phyloP scores from a whole-genome alignment of 2,888 invertebrate genomes.

The Salpingus planirostris region DNA sequence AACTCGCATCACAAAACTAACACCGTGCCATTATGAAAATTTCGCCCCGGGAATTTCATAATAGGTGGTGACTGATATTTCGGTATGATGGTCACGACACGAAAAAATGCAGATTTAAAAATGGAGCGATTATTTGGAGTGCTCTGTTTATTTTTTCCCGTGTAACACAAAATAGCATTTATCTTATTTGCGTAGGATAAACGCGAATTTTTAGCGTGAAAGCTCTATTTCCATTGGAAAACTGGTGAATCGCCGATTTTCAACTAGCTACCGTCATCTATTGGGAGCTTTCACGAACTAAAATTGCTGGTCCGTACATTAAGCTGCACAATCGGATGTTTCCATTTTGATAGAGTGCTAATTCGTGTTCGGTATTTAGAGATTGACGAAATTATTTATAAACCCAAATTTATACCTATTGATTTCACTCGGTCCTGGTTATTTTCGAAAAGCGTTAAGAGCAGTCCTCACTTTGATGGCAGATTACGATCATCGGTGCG shows the following conservation, averaged over 20 bases:
- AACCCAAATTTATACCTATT: conserved; percentile 13
- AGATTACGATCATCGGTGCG: no score
- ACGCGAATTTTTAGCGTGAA: background rate
- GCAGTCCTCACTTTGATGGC: no score
- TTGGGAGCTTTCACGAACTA: conserved; percentile 7
- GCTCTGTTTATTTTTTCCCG: no score
- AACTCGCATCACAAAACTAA: conserved; percentile 5
- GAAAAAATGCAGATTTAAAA: no score
- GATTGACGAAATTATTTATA: conserved; percentile 22
- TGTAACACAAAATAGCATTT: background rate
- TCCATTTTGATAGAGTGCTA: conserved; percentile 24
- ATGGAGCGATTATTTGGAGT: no score
- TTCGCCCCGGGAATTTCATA: no score
- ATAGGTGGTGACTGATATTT: no score
- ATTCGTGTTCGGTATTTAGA: conserved; percentile 22
- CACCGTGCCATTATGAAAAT: no score
- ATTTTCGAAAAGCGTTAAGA: conserved; percentile 3
- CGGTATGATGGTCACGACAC: no score
- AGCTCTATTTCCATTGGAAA: no score
- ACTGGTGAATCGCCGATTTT: conserved; percentile 5
- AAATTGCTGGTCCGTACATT: no score
- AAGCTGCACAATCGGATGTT: conserved; percentile 16
- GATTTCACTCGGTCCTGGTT: conserved; percentile 12
- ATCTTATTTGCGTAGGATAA: background rate
- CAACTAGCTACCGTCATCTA: conserved; percentile 6